Evolutionary conservation across 2,113 vertebrate species (phyloP).

Genomic region (Hydrochoerus hydrochaeris): DNA sequence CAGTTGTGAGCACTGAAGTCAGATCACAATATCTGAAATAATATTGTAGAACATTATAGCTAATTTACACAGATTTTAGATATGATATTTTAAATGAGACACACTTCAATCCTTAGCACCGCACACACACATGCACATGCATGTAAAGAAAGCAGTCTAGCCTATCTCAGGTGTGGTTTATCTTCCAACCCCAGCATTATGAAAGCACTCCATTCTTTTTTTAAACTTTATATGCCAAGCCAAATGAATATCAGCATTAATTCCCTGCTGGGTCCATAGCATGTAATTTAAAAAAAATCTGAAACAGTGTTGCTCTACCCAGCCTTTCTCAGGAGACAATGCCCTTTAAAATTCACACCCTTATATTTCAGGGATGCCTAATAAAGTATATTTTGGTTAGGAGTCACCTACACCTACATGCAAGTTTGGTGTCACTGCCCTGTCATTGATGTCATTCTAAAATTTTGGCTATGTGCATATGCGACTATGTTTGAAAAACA

Average conservation of each 20-base stretch:
- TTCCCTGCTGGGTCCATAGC: neutral
- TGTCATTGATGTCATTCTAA: neutral
- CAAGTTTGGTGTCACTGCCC: neutral
- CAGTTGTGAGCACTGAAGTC: neutral
- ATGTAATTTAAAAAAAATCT: neutral
- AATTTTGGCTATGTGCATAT: neutral
- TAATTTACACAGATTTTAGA: constrained; percentile 34
- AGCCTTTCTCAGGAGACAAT: neutral
- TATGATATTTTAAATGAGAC: constrained; percentile 19
- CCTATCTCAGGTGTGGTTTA: neutral
- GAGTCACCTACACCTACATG: neutral
- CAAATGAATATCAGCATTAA: neutral
- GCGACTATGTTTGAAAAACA: neutral
- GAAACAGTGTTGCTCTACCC: neutral
- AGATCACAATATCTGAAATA: constrained; percentile 1
- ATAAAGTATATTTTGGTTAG: neutral
- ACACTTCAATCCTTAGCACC: neutral
- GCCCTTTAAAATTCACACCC: neutral
- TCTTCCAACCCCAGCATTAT: neutral
- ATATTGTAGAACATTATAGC: neutral
- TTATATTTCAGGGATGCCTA: neutral
- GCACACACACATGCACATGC: neutral
- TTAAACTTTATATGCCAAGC: neutral
- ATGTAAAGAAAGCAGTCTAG: neutral
- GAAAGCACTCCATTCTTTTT: constrained; percentile 3